Base-by-base conservation (phyloP, 2,797 vertebrate genomes). In the Aselliscus stoliczkanus region DNA sequence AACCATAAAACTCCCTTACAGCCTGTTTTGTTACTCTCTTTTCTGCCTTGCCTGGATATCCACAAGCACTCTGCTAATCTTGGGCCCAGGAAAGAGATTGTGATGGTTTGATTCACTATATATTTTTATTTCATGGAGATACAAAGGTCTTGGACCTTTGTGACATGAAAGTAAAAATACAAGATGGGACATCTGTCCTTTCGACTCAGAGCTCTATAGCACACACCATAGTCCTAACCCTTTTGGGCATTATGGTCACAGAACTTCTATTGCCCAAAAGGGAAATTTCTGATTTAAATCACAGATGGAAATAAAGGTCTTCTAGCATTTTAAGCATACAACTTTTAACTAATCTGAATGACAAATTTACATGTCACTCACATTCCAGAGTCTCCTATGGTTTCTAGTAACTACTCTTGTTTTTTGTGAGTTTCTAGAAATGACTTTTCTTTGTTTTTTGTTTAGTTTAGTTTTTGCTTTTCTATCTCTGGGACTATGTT, bases 231-330 rank as follows among this genome's bases (percentile, higher is more conserved):
- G 21, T 87, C 44, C 52, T 93, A 82, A 87, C 2, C 29, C 75
- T 87, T 89, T 34, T 18, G 31, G 37, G 52, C 9, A 85, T 42
- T 50, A 60, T 88, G 31, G 47, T 42, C 34, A 88, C 2, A 93
- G 39, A 92, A 13, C 18, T 90, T 95, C 72, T 86, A 79, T 37
- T 81, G 60, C 17, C 56, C n/a, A 42, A 93, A 47, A 52, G 34
- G 18, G 44, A 86, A 83, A 12, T 37, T 93, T 92, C 50, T 96
- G 25, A 90, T 76, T 95, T 93, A 95, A 95, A 88, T 88, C 81
- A 93, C 4, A 93, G 54, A 86, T 47, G 34, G 60, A 93, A 94
- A 94, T 75, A 92, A 94, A 96, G 39, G 76, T 86, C 39, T 37
- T 87, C 67, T 84, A 82, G 37, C 47, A 95, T 31, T 88, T 88